Percentiles rank a stretch among this genome's conserved stretches.
Conservation (phyloP, 1,140 invertebrate species). For the Neodiprion fabricii region DNA sequence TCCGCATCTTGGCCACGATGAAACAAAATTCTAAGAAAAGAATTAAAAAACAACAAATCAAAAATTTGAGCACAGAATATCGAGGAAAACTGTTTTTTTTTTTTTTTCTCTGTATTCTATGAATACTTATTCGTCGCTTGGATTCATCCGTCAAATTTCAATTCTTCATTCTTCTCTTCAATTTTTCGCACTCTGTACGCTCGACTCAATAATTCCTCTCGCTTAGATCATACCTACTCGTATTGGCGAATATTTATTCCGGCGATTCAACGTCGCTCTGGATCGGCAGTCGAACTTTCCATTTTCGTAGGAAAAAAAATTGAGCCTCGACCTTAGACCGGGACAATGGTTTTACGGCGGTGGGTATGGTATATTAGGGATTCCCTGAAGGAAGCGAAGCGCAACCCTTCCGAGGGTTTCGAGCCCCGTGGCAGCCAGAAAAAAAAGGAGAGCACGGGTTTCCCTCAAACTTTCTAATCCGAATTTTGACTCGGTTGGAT, state of each 20-base stretch:
- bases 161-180: too few species aligned
- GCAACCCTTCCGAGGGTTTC: background rate
- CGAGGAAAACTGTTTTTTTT: too few species aligned
- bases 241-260: background rate
- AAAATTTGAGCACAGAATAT: too few species aligned
- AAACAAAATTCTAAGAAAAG: too few species aligned
- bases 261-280: background rate
- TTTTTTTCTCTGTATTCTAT: too few species aligned
- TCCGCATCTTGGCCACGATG: too few species aligned
- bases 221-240: background rate
- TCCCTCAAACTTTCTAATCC: conserved; percentile 1
- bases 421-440: background rate
- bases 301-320: background rate
- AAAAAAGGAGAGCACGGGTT: background rate
- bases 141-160: too few species aligned
- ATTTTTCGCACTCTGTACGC: too few species aligned
- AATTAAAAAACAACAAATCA: too few species aligned
- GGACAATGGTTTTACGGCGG: background rate
- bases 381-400: background rate
- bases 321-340: background rate
- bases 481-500: background rate
- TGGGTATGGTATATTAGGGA: background rate
- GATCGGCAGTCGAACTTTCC: background rate
- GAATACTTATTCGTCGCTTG: too few species aligned
- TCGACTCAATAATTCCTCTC: too few species aligned